phyloP scores from a whole-genome alignment of 2,113 vertebrate species.

The Damaliscus lunatus region DNA sequence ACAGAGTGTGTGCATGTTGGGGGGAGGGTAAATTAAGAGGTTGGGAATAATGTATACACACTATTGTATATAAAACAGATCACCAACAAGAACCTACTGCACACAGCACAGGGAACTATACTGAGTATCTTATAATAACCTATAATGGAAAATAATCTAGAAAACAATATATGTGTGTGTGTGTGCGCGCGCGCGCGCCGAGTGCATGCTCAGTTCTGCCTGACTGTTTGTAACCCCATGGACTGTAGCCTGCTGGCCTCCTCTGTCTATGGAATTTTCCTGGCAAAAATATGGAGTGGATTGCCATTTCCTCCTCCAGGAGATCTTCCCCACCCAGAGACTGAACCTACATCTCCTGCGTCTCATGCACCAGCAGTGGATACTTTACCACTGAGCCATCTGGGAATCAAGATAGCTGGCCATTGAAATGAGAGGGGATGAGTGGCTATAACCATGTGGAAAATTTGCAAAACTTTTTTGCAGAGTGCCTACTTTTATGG shows the following conservation, averaged over 20 bases:
- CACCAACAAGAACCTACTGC: background rate
- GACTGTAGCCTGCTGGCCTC: background rate
- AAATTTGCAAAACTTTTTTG: conserved; percentile 19
- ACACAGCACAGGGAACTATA: background rate
- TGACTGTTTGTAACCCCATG: background rate
- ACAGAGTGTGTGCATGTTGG: background rate
- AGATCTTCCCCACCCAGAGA: background rate
- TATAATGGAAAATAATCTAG: background rate
- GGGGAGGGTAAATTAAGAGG: background rate
- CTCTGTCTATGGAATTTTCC: background rate
- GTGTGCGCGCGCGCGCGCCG: fast-evolving
- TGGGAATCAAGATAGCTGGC: background rate
- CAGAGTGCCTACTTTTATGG: background rate
- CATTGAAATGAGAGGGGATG: background rate
- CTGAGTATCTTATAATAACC: background rate
- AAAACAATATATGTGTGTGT: fast-evolving
- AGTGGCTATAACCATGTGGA: background rate
- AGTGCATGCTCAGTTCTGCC: background rate
- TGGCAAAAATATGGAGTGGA: background rate
- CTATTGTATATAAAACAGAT: background rate
- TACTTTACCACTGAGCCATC: background rate
- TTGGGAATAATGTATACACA: background rate
- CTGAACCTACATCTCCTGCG: background rate
- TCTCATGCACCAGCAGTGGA: background rate
- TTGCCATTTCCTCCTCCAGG: background rate